phyloP scores from a whole-genome alignment of 2,888 invertebrate species.

The Dasysyrphus tricinctus region DNA sequence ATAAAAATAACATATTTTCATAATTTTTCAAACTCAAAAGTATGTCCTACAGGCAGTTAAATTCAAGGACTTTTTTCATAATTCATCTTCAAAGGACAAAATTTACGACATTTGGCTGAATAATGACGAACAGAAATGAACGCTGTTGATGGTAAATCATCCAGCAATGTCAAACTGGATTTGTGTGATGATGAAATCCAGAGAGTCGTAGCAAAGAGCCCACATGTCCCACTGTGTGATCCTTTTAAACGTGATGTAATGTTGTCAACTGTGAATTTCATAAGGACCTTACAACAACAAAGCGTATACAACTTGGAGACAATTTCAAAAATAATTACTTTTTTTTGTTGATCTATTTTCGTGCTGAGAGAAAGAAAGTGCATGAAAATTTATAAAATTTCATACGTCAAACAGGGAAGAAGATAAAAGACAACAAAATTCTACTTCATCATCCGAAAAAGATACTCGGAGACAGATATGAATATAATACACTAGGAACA shows the following conservation, averaged over 20 bases:
- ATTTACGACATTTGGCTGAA: constrained; percentile 62
- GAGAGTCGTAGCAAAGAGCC: neutral
- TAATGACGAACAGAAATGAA: constrained; percentile 54
- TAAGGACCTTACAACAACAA: constrained; percentile 42
- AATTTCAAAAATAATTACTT: constrained; percentile 17
- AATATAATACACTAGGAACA: constrained; percentile 63
- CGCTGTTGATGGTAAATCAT: constrained; percentile 22
- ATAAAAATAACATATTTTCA: constrained; percentile 62
- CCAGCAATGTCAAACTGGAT: constrained; percentile 32
- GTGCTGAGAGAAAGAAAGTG: constrained; percentile 66
- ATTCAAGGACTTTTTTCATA: constrained; percentile 53
- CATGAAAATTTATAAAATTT: constrained; percentile 49
- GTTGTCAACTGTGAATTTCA: constrained; percentile 58
- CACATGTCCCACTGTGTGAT: constrained; percentile 69
- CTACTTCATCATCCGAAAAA: constrained; percentile 31
- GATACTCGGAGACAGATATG: constrained; percentile 71
- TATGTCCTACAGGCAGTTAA: constrained; percentile 10
- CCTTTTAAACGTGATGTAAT: constrained; percentile 67
- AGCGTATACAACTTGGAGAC: neutral
- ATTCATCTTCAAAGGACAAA: constrained; percentile 60
- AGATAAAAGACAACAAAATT: constrained; percentile 27
- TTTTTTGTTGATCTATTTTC: constrained; percentile 66
- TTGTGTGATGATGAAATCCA: constrained; percentile 23
- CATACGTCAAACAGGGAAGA: constrained; percentile 29
- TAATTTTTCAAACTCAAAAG: constrained; percentile 42